These are phyloP conservation scores for Promerops cafer DNA, from an alignment of 2,113 vertebrate genomes.

Conservation along the genomic window DNA sequence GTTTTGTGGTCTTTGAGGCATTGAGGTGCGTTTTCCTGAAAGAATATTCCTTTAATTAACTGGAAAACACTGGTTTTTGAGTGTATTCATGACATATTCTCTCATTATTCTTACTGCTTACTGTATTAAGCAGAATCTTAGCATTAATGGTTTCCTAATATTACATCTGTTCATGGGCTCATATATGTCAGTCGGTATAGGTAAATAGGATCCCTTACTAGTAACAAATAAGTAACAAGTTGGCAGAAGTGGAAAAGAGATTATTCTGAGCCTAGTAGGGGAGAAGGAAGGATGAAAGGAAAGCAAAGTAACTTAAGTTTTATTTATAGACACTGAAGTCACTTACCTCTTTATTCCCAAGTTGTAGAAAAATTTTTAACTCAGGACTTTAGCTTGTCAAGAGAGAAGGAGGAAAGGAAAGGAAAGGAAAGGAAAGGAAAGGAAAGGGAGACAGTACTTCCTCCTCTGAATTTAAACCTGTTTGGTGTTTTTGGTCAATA, in stretches of 20 bases:
- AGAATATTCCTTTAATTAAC: neutral
- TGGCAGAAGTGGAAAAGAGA: neutral
- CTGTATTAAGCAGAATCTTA: neutral
- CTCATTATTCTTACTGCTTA: neutral
- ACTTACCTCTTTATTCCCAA: neutral
- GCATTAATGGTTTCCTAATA: neutral
- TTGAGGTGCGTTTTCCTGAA: neutral
- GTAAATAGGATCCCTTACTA: neutral
- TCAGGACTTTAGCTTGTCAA: neutral
- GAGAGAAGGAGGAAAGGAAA: neutral
- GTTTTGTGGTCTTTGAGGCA: neutral
- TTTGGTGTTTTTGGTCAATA: neutral
- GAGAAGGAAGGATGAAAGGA: neutral
- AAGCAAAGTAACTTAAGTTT: neutral
- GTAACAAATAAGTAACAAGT: neutral
- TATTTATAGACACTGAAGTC: neutral
- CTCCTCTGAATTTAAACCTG: neutral
- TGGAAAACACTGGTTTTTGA: neutral
- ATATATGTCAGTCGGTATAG: neutral
- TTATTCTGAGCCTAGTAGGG: neutral
- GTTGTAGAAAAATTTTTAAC: neutral
- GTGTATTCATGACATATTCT: neutral
- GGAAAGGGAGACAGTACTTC: neutral
- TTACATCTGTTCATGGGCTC: neutral
- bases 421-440: too few species aligned